These are phyloP conservation scores for Carassius carassius DNA, from an alignment of 2,113 vertebrate species.

Conservation along the genomic window DNA sequence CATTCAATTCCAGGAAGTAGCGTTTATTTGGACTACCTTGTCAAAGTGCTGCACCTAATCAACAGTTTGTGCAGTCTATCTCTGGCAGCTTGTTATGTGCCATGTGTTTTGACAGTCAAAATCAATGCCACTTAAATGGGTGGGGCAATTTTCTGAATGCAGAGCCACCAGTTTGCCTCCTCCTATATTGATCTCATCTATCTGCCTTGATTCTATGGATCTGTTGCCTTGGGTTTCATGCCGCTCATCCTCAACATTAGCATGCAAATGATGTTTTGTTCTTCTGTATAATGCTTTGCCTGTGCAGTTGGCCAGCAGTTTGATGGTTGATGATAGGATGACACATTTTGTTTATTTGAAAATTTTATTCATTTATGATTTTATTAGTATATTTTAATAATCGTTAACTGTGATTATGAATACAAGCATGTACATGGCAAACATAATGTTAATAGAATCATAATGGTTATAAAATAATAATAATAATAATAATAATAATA, in stretches of 20 bases:
- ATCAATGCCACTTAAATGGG: conserved; percentile 69
- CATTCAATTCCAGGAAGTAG: conserved; percentile 58
- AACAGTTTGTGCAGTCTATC: conserved; percentile 55
- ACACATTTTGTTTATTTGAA: background rate
- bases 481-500: no score
- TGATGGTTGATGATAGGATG: background rate
- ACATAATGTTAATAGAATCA: background rate
- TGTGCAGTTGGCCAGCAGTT: conserved; percentile 13
- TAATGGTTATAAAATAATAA: no score
- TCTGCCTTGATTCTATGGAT: background rate
- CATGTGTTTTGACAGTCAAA: conserved; percentile 65
- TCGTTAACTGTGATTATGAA: background rate
- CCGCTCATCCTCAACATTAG: conserved; percentile 4
- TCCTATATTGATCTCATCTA: conserved; percentile 65
- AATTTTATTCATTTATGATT: background rate
- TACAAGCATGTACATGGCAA: no score
- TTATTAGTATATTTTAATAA: background rate
- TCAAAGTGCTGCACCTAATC: conserved; percentile 64
- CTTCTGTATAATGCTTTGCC: conserved; percentile 10
- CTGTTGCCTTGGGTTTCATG: background rate
- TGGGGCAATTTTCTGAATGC: conserved; percentile 54
- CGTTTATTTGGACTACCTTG: conserved; percentile 54
- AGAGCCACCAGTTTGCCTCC: conserved; percentile 43
- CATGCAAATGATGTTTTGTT: conserved; percentile 28
- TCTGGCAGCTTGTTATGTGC: conserved; percentile 54